Conservation (phyloP, 2,888 invertebrate species). For the Meandrusa payeni region DNA sequence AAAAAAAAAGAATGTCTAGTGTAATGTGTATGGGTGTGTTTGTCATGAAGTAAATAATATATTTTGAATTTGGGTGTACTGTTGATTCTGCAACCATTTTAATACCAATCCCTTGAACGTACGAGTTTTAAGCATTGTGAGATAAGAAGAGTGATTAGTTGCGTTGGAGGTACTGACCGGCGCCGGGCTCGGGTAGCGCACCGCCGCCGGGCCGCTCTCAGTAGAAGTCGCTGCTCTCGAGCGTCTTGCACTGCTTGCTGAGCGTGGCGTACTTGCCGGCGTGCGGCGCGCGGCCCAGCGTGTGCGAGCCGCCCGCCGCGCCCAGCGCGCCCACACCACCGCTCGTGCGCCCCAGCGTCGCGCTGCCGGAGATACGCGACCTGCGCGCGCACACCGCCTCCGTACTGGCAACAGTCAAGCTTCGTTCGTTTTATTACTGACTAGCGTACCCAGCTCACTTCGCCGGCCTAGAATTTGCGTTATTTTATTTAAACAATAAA, state of each 20-base stretch:
- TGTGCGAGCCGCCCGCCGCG: slow-evolving; percentile 79
- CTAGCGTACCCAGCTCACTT: too few relatives aligned
- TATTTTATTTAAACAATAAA: too few relatives aligned
- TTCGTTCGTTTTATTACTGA: too few relatives aligned
- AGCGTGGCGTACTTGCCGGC: slow-evolving; percentile 96
- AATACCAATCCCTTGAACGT: too few relatives aligned
- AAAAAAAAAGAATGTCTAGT: too few relatives aligned
- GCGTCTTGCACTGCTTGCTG: slow-evolving; percentile 97
- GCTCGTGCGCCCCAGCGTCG: slow-evolving; percentile 44
- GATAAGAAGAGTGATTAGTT: background rate
- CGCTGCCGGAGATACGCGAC: slow-evolving; percentile 66
- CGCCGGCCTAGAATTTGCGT: too few relatives aligned
- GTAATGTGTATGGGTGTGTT: too few relatives aligned
- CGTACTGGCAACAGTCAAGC: background rate
- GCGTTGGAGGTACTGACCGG: slow-evolving; percentile 28
- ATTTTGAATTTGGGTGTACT: too few relatives aligned
- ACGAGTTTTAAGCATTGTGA: too few relatives aligned
- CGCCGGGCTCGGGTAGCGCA: slow-evolving; percentile 47
- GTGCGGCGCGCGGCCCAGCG: slow-evolving; percentile 86
- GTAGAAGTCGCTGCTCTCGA: slow-evolving; percentile 96
- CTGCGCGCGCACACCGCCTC: slow-evolving; percentile 41
- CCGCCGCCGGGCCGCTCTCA: slow-evolving; percentile 89
- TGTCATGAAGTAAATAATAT: too few relatives aligned
- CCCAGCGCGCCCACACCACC: slow-evolving; percentile 56
- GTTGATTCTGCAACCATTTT: too few relatives aligned